Percentiles rank a stretch among this genome's conserved stretches.
Conservation (phyloP, 2,113 vertebrate species). For the Tyrannus savana region DNA sequence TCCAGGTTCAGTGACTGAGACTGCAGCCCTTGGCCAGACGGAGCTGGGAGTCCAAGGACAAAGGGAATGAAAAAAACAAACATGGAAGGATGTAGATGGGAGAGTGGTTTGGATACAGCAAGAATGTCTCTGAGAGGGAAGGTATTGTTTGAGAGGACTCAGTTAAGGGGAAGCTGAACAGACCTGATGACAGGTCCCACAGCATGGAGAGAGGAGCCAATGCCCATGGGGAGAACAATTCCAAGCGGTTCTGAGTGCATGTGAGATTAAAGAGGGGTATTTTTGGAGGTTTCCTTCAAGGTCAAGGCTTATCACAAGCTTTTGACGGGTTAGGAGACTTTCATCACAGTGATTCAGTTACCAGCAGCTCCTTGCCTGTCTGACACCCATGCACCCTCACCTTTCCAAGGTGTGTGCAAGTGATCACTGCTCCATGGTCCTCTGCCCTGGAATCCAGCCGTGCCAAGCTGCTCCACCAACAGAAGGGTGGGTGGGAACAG, state of each 20-base stretch:
- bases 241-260: not conserved
- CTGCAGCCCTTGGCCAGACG: not conserved
- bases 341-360: not conserved
- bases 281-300: constrained; percentile 7
- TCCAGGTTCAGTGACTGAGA: not conserved
- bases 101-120: not conserved
- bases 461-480: not conserved
- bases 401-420: not conserved
- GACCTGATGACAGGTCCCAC: not conserved
- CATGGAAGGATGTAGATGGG: not conserved
- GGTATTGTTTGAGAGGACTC: not conserved
- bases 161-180: not conserved
- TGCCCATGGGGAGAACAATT: constrained; percentile 32
- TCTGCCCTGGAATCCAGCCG: not conserved
- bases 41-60: not conserved
- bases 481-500: not conserved
- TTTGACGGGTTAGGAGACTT: not conserved
- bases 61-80: not conserved
- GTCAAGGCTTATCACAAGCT: not conserved
- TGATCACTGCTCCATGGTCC: not conserved
- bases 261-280: not conserved
- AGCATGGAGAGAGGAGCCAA: not conserved
- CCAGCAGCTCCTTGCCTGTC: not conserved
- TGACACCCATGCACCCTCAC: not conserved
- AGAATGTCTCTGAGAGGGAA: not conserved